Conservation (phyloP, 2,113 vertebrate genomes). For the Crotophaga sulcirostris region DNA sequence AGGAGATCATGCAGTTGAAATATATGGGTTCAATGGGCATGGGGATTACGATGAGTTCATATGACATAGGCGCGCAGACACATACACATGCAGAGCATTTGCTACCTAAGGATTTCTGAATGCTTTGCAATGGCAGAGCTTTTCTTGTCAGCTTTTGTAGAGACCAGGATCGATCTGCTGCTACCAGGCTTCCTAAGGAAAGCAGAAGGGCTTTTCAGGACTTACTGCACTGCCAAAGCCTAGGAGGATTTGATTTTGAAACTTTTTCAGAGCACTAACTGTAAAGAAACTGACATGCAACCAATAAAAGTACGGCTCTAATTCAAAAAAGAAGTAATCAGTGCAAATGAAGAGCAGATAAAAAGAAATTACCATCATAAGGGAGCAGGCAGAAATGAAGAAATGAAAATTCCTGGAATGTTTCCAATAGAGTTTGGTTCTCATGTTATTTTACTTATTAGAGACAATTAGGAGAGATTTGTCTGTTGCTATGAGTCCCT, state of each 20-base stretch:
- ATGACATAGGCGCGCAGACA: neutral
- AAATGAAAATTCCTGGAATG: slow-evolving; percentile 23
- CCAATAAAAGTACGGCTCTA: neutral
- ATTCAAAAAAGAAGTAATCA: slow-evolving; percentile 34
- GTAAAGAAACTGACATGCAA: neutral
- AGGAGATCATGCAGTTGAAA: neutral
- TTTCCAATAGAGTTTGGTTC: slow-evolving; percentile 6
- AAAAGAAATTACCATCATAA: slow-evolving; percentile 37
- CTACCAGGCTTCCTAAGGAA: neutral
- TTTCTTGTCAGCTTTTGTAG: neutral
- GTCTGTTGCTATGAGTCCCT: neutral
- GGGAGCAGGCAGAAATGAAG: neutral
- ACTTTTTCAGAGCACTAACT: neutral
- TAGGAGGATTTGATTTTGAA: neutral
- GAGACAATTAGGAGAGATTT: slow-evolving; percentile 33
- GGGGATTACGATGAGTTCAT: neutral
- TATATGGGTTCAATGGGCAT: neutral
- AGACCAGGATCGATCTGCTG: neutral
- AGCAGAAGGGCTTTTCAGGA: neutral
- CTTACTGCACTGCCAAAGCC: neutral
- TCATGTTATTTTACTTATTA: slow-evolving; percentile 35
- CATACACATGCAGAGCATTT: neutral
- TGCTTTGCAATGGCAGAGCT: neutral
- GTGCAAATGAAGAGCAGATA: slow-evolving; percentile 35
- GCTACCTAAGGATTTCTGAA: neutral